A percentile compares a stretch with the other conserved stretches of the same genome.
These are phyloP conservation scores for Leptoclinus maculatus DNA, from an alignment of 2,797 vertebrate species.

Conservation along the genomic window DNA sequence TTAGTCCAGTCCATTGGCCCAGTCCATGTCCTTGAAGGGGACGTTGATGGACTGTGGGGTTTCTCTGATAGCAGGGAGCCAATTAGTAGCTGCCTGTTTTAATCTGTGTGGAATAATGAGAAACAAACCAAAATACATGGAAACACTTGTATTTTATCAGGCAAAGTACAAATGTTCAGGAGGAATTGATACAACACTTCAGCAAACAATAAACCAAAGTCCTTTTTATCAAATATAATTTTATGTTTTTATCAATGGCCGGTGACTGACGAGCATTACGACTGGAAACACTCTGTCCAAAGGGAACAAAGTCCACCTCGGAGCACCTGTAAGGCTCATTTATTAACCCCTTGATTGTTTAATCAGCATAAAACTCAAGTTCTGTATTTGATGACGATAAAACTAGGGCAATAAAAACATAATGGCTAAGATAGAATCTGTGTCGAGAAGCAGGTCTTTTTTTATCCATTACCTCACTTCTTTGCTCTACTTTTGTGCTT, in stretches of 20 bases:
- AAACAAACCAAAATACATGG: neutral
- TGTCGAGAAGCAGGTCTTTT: neutral
- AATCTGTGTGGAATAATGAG: neutral
- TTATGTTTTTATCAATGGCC: neutral
- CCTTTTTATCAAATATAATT: neutral
- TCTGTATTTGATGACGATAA: neutral
- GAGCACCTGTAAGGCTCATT: neutral
- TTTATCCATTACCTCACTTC: conserved; percentile 2
- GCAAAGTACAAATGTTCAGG: neutral
- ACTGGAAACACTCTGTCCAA: neutral
- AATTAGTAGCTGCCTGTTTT: neutral
- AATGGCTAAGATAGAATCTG: neutral
- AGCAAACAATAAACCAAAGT: neutral
- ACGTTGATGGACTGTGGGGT: conserved; percentile 6
- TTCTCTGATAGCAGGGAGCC: neutral
- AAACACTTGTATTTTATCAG: neutral
- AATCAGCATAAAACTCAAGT: neutral
- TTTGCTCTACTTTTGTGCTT: conserved; percentile 27
- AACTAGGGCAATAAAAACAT: neutral
- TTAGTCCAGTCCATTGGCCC: neutral
- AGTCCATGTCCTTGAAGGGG: conserved; percentile 24
- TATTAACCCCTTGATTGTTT: neutral
- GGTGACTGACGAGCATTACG: neutral
- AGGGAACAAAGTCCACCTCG: neutral
- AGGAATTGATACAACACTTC: neutral